These are phyloP conservation scores for Spea multiplicata DNA, from an alignment of 2,113 vertebrate genomes.

Conservation along the genomic window DNA sequence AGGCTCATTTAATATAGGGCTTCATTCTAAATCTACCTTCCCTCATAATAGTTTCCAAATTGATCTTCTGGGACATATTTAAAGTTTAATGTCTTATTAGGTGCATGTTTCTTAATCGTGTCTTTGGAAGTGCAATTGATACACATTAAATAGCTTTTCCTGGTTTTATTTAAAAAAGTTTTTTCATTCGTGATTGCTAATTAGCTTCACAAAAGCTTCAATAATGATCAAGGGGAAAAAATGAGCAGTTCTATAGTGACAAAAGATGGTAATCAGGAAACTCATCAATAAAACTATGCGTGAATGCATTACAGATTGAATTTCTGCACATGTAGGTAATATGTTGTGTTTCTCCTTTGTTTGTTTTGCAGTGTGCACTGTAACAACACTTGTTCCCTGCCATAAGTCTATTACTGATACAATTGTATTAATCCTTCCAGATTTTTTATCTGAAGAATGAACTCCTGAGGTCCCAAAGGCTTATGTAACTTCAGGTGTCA, in stretches of 20 bases:
- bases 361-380: too few species aligned
- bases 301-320: too few species aligned
- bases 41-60: slow-evolving; percentile 53
- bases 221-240: background rate
- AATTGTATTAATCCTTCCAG: too few species aligned
- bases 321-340: too few species aligned
- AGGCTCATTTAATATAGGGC: background rate
- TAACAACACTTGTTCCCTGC: too few species aligned
- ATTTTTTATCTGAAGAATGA: too few species aligned
- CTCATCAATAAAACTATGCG: too few species aligned
- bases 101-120: slow-evolving; percentile 65
- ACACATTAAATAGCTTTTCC: slow-evolving; percentile 55
- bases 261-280: background rate
- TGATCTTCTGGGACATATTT: slow-evolving; percentile 62
- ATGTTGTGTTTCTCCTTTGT: too few species aligned
- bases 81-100: slow-evolving; percentile 65
- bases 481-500: too few species aligned
- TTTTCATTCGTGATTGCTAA: slow-evolving; percentile 32
- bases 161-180: slow-evolving; percentile 57
- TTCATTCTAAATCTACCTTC: slow-evolving; percentile 49
- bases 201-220: background rate
- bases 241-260: background rate
- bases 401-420: too few species aligned
- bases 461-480: too few species aligned
- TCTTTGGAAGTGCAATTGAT: slow-evolving; percentile 61